Evolutionary conservation across 2,888 invertebrate genomes (phyloP).

Genomic region (Fragum sueziense): DNA sequence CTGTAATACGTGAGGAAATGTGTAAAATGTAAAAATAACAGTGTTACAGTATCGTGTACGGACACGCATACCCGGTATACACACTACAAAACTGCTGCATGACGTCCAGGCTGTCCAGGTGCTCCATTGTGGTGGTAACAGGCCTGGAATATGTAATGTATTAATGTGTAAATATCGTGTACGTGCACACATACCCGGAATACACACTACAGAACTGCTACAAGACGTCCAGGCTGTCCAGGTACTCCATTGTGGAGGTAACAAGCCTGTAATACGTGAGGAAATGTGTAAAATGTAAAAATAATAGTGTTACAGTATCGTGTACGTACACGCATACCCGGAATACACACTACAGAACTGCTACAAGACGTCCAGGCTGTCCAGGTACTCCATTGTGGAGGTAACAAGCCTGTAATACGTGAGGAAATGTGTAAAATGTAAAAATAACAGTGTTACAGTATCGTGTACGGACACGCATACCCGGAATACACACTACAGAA

Average conservation of each 20-base stretch:
- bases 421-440: too few species aligned
- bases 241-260: conserved; percentile 26
- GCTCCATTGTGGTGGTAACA: conserved; percentile 23
- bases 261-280: not conserved
- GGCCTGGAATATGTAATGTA: not conserved
- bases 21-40: too few species aligned
- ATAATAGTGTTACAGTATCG: conserved; percentile 18
- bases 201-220: conserved; percentile 19
- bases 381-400: conserved; percentile 33
- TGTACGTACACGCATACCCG: conserved; percentile 26
- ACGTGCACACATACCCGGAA: conserved; percentile 24
- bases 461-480: conserved; percentile 23
- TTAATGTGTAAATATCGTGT: conserved; percentile 23
- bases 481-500: conserved; percentile 21
- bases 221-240: conserved; percentile 38
- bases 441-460: conserved; percentile 23
- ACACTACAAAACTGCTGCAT: conserved; percentile 20
- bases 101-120: conserved; percentile 34
- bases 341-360: conserved; percentile 20
- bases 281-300: too few species aligned
- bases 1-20: too few species aligned
- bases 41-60: conserved; percentile 23
- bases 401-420: conserved; percentile 2
- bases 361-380: conserved; percentile 31
- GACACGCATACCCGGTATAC: conserved; percentile 27